Conservation (phyloP, 2,797 vertebrate species). For the Nothura maculosa region DNA sequence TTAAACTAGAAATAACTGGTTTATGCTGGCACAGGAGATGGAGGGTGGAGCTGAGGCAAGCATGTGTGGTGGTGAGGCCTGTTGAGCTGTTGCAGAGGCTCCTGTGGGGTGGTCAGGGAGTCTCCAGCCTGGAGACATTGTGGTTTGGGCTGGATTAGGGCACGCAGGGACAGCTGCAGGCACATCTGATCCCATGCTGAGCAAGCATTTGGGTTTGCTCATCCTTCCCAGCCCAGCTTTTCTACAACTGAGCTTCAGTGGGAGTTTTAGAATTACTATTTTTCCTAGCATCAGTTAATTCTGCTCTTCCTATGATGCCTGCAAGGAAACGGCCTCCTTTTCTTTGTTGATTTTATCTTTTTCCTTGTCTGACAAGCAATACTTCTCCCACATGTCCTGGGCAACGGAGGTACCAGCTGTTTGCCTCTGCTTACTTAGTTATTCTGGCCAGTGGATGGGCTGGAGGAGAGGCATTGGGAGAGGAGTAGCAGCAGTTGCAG, state of each 20-base stretch:
- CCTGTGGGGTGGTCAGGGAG: background rate
- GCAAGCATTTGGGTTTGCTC: no score
- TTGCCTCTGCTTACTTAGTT: background rate
- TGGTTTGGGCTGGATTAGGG: background rate
- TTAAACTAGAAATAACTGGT: background rate
- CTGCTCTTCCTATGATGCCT: background rate
- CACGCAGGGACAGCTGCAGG: no score
- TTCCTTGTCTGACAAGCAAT: background rate
- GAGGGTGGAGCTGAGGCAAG: background rate
- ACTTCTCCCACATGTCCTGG: background rate
- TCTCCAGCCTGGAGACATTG: background rate
- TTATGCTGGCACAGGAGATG: background rate
- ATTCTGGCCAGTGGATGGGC: rapidly evolving
- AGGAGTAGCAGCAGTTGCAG: background rate
- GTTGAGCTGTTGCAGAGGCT: background rate
- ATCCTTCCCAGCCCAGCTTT: no score
- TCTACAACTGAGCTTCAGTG: background rate
- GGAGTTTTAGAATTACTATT: background rate
- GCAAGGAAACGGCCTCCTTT: background rate
- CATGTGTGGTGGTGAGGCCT: background rate
- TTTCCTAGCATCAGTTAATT: background rate
- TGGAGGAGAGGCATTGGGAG: background rate
- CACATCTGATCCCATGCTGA: no score
- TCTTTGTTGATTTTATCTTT: background rate
- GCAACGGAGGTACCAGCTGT: background rate